A percentile compares a stretch with the other conserved stretches of the same genome.
These are phyloP conservation scores for Chrysaora quinquecirrha DNA, from an alignment of 30 jellyfish, hydroid and myxozoan species.

Conservation along the genomic window DNA sequence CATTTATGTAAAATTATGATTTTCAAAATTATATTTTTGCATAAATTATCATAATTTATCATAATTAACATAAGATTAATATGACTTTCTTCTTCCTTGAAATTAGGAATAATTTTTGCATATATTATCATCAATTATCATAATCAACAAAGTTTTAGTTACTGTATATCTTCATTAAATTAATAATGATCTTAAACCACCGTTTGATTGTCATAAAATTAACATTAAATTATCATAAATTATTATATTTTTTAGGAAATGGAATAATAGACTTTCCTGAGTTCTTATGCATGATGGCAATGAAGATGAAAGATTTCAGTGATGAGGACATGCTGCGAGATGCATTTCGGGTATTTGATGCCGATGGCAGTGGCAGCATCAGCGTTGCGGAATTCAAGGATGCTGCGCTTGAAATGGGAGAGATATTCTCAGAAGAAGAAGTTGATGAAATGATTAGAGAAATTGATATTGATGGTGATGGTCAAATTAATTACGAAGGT, in stretches of 20 bases:
- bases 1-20: too few species aligned
- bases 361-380: conserved; percentile 84
- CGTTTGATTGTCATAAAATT: too few species aligned
- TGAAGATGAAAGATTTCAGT: conserved; percentile 66
- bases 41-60: too few species aligned
- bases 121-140: too few species aligned
- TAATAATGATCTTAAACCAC: too few species aligned
- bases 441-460: conserved; percentile 85
- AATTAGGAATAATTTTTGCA: too few species aligned
- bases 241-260: conserved; percentile 68
- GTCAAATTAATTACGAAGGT: conserved; percentile 82
- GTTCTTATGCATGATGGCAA: conserved; percentile 79
- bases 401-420: conserved; percentile 85
- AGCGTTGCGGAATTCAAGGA: conserved; percentile 82
- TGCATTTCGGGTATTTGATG: conserved; percentile 87
- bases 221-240: too few species aligned
- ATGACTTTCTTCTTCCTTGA: too few species aligned
- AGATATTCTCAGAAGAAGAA: conserved; percentile 77
- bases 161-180: too few species aligned
- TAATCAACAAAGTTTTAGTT: too few species aligned
- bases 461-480: conserved; percentile 89
- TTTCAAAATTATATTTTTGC: too few species aligned
- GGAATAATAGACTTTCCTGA: conserved; percentile 83
- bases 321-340: conserved; percentile 74
- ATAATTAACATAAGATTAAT: too few species aligned